Evolutionary conservation across 2,113 vertebrate genomes (phyloP), one percentile per base, ranked within the genome.

Genomic region (Eulemur macaco): DNA sequence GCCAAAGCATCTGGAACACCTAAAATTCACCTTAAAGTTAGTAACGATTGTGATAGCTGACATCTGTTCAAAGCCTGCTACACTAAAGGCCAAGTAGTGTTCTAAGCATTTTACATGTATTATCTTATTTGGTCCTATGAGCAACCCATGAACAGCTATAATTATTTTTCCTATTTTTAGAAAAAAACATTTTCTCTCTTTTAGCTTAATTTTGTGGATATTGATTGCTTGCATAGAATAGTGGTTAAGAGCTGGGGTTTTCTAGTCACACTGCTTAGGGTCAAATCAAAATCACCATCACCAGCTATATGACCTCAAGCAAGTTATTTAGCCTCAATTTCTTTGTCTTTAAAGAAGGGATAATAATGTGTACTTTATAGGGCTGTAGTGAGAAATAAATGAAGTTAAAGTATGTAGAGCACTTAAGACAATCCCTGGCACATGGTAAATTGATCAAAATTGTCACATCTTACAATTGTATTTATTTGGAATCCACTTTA

Each of bases 401-500:
- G 63, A 78, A 52, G 73, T 89, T 71, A 81, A 96, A 94, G 86
- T 64, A 89, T 6, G 3, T n/a, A 71, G 15, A 81, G 34, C 29
- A 85, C n/a, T 47, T 68, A 58, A 77, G 45, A 71, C 12, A 82
- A 56, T 74, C 34, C 9, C 29, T 34, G 74, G 8, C 58, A 50
- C 56, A 56, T n/a, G 58, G 56, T 64, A 78, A 94, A 90, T 34
- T 71, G 52, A 54, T 45, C 56, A 60, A 84, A 87, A 85, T 58
- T 29, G n/a, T 73, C 21, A 74, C 5, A 78, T 23, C 12, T 84
- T 54, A 92, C 18, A 45, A 27, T 60, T 87, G 31, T 80, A 78
- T 52, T 80, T 93, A 39, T 69, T 82, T 92, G 27, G 23, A 93
- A 50, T n/a, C n/a, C 17, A 73, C 87, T 94, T 96, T 84, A 21